Conservation (phyloP, 53 echinoderm and acorn worm species). For the Glandiceps talaboti region DNA sequence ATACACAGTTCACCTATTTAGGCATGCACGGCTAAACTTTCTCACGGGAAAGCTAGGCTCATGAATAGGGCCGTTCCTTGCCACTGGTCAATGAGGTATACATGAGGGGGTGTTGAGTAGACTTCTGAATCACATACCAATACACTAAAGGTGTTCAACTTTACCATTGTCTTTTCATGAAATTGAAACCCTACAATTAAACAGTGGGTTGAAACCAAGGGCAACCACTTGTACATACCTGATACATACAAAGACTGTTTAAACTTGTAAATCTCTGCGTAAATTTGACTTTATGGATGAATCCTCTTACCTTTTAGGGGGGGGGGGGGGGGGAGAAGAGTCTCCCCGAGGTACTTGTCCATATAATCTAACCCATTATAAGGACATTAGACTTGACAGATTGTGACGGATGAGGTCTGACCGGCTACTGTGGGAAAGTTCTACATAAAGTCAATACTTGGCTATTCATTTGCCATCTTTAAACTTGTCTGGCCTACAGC, state of each 20-base stretch:
- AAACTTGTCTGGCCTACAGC: no score
- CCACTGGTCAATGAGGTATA: background rate
- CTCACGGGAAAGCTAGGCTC: background rate
- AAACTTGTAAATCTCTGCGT: no score
- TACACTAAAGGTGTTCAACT: background rate
- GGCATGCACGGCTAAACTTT: background rate
- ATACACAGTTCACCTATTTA: background rate
- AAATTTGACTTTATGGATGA: no score
- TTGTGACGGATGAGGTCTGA: background rate
- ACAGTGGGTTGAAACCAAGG: background rate
- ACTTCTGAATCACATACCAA: background rate
- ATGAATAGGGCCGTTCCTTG: background rate
- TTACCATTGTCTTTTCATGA: background rate
- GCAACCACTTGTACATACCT: no score
- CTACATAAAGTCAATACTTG: background rate
- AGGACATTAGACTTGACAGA: background rate
- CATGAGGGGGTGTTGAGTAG: slow-evolving; percentile 1
- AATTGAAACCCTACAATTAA: background rate
- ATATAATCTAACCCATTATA: background rate
- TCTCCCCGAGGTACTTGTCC: no score
- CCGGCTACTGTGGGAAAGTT: background rate
- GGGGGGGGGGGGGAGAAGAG: no score
- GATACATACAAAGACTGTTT: no score
- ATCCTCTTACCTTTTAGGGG: no score
- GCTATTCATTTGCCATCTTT: background rate